phyloP scores from a whole-genome alignment of 2,888 invertebrate species.

The Parnassius orleans region DNA sequence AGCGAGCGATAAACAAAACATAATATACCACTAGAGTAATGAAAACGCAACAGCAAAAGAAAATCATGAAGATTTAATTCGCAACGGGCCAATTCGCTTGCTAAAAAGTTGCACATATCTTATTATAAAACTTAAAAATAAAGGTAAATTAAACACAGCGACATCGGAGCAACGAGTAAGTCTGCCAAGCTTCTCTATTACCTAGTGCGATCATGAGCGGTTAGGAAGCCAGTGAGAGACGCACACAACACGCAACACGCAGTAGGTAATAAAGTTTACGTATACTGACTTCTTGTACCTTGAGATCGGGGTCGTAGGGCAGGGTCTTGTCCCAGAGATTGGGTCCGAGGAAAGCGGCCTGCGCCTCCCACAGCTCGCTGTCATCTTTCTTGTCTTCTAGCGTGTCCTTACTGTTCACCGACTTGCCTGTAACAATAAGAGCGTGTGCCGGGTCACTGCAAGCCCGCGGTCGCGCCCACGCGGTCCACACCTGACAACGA shows the following conservation, averaged over 20 bases:
- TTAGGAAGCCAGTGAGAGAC: constrained; percentile 49
- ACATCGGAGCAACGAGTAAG: constrained; percentile 7
- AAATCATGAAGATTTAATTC: constrained; percentile 12
- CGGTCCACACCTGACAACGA: constrained; percentile 30
- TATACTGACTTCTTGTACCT: constrained; percentile 89
- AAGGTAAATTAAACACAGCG: constrained; percentile 12
- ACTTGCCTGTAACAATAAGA: constrained; percentile 82
- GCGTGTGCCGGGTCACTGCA: constrained; percentile 58
- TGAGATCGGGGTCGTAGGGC: constrained; percentile 96
- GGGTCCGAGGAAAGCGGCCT: constrained; percentile 97
- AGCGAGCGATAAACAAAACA: constrained; percentile 7
- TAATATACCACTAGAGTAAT: not conserved
- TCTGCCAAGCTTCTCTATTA: constrained; percentile 54
- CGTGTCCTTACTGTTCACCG: constrained; percentile 82
- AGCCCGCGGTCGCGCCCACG: constrained; percentile 36
- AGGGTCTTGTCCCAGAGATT: constrained; percentile 97
- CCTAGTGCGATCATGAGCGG: constrained; percentile 59
- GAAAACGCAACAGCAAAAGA: constrained; percentile 14
- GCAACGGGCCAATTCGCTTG: constrained; percentile 24
- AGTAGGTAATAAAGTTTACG: constrained; percentile 52
- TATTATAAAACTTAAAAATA: constrained; percentile 12
- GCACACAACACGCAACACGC: constrained; percentile 67
- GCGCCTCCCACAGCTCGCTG: constrained; percentile 94
- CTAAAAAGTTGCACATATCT: not conserved
- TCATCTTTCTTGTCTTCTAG: constrained; percentile 89